These are phyloP conservation scores for Hippocampus guttulatus DNA, from an alignment of 2,113 vertebrate species.

Conservation along the genomic window DNA sequence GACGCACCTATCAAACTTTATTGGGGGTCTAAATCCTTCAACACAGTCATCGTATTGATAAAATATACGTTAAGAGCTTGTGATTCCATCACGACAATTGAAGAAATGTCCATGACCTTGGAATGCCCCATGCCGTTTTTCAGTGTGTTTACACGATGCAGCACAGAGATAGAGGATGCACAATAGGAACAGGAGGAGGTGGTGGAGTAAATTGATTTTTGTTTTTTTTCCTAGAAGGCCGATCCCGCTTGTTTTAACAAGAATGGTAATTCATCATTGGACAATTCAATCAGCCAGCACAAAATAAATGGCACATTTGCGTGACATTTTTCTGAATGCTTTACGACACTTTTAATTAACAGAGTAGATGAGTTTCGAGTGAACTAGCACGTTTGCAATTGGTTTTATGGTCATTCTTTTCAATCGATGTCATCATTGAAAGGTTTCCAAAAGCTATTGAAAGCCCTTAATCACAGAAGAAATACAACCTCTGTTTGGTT, in stretches of 20 bases:
- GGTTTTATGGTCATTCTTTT: background rate
- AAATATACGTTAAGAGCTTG: background rate
- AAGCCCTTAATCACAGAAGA: background rate
- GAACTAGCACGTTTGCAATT: conserved; percentile 3
- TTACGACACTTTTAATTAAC: background rate
- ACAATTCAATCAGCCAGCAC: background rate
- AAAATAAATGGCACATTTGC: background rate
- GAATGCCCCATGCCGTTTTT: conserved; percentile 13
- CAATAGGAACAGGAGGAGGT: background rate
- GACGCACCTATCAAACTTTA: background rate
- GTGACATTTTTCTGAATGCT: background rate
- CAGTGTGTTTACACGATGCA: conserved; percentile 19
- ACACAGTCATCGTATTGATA: background rate
- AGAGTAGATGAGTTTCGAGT: background rate
- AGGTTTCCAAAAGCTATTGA: background rate
- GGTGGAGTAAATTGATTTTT: background rate
- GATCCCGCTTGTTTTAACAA: background rate
- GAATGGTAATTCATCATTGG: background rate
- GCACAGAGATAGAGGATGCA: conserved; percentile 10
- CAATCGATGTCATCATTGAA: background rate
- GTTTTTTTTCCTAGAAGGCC: background rate
- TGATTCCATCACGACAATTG: background rate
- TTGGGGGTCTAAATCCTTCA: background rate
- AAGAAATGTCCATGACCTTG: conserved; percentile 30
- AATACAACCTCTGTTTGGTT: conserved; percentile 6